Conservation (phyloP, 2,113 vertebrate genomes). For the Psilopsiagon aurifrons region DNA sequence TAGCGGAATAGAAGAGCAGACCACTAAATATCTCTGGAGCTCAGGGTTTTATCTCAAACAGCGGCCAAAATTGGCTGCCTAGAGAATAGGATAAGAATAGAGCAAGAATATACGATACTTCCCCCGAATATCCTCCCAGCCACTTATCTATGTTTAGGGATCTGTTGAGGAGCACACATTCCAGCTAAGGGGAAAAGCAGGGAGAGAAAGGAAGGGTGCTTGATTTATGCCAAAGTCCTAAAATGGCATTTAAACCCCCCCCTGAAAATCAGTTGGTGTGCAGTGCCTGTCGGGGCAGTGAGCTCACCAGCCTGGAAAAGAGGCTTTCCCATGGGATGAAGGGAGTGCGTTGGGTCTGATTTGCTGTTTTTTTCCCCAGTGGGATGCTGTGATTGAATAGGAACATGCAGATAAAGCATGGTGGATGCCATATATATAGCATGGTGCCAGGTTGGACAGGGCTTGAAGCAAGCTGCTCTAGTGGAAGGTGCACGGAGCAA, state of each 20-base stretch:
- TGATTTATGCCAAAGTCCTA: neutral
- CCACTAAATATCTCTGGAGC: neutral
- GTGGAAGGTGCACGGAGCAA: neutral
- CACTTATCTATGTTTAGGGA: constrained; percentile 32
- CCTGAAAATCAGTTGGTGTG: neutral
- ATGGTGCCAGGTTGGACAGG: neutral
- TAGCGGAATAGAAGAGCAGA: neutral
- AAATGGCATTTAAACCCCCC: neutral
- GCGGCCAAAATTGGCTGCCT: constrained; percentile 54
- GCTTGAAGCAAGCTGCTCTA: neutral
- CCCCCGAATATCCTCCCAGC: constrained; percentile 44
- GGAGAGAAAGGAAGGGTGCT: neutral
- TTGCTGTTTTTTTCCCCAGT: fast-evolving
- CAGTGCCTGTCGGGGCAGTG: fast-evolving
- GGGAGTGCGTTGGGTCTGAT: fast-evolving
- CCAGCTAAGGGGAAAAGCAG: neutral
- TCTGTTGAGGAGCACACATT: neutral
- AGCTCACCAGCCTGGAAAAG: neutral
- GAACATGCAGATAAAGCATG: fast-evolving
- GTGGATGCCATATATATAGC: neutral
- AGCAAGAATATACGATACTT: constrained; percentile 30
- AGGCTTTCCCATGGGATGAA: neutral
- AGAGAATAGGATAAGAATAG: constrained; percentile 60
- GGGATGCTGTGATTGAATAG: neutral
- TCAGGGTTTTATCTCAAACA: constrained; percentile 30